Base-by-base conservation (phyloP, 2,113 vertebrate genomes). In the Neoarius graeffei region DNA sequence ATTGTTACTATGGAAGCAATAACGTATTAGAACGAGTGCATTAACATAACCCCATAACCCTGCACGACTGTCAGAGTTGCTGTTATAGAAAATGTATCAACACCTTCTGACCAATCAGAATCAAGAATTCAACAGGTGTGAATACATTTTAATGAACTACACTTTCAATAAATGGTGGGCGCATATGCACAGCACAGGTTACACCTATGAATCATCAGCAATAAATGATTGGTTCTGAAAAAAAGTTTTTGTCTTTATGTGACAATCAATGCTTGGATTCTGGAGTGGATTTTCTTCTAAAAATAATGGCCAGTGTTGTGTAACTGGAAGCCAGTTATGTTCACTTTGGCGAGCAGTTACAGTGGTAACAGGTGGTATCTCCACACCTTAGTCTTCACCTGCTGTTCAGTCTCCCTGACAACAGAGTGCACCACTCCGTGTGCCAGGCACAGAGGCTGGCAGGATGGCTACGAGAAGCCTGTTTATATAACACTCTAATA, bases 361-460 rank as follows among this genome's bases (percentile, higher is more conserved):
- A 84, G 8, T 56, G 84, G 83, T 85, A 90, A 86, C 89, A 90
- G 89, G 91, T 89, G 88, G 88, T 60, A 83, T 82, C 80, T 81
- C 89, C 81, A 85, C 81, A 81, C 88, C 89, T 71, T 52, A 71
- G 81, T 86, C 59, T 60, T 88, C 80, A 64, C 91, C 88, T 87
- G 83, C 88, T 90, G 91, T 89, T 88, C 64, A 83, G 67, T 67
- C 57, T 76, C 67, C 54, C 81, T 52, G 48, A 52, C 60, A 83
- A 81, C 85, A 69, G 81, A 84, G 89, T 83, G 67, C 13, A 81
- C 27, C 42, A 5, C 52, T 66, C 48, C 13, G 62, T 59, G 79
- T 86, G 85, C 80, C 88, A 89, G 35, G 67, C 67, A 82, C 74
- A 69, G 60, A 67, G 56, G 66, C 71, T 82, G 50, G 85, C 82